phyloP scores from a whole-genome alignment of 1,140 invertebrate genomes.

The Brachionus asplanchnoidis region DNA sequence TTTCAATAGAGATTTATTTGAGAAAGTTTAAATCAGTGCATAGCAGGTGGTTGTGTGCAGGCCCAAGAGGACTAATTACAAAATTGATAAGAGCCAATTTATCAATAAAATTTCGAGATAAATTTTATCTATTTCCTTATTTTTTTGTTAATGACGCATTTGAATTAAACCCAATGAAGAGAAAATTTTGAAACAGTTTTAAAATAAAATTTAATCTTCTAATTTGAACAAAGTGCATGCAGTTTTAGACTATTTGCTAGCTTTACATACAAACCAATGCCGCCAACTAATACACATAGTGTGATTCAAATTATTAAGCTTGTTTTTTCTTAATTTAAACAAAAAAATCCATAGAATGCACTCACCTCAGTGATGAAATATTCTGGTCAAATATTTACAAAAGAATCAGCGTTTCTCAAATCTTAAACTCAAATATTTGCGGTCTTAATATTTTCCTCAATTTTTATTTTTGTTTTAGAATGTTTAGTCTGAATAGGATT shows the following conservation, averaged over 20 bases:
- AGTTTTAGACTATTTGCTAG: background rate
- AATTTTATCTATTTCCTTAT: background rate
- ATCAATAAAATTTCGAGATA: background rate
- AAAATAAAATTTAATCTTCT: background rate
- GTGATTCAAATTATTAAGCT: background rate
- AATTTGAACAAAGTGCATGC: background rate
- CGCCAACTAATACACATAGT: background rate
- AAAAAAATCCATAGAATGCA: background rate
- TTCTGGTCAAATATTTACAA: slow-evolving; percentile 26
- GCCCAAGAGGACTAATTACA: background rate
- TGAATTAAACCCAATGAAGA: background rate
- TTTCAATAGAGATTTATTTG: background rate
- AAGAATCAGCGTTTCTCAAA: background rate
- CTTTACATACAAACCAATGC: background rate
- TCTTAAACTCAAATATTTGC: slow-evolving; percentile 5
- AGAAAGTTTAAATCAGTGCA: background rate
- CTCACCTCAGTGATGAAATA: background rate
- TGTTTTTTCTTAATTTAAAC: background rate
- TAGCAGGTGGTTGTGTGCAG: background rate
- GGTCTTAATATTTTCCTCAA: background rate
- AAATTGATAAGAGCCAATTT: background rate
- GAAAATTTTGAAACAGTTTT: background rate
- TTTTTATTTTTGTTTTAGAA: slow-evolving; percentile 3
- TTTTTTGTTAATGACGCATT: slow-evolving; percentile 2
- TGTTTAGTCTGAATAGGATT: slow-evolving; percentile 21